A percentile compares a stretch with the other conserved stretches of the same genome.
Conservation (phyloP, 1,140 invertebrate species). For the Micrasema longulum region DNA sequence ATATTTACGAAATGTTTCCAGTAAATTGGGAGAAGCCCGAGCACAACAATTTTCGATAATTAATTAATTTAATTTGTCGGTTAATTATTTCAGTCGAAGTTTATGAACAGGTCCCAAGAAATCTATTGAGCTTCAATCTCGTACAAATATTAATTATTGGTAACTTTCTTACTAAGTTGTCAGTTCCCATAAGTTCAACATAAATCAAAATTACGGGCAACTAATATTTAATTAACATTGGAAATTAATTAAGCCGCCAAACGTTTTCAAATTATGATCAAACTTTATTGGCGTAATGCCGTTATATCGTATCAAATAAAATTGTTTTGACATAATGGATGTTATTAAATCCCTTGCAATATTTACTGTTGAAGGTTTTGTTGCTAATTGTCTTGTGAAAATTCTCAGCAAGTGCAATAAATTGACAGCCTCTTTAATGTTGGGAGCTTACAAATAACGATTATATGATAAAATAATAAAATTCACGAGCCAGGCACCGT, state of each 20-base stretch:
- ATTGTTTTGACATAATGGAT: no score
- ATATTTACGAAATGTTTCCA: constrained; percentile 1
- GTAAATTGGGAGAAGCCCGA: constrained; percentile 22
- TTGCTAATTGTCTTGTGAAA: no score
- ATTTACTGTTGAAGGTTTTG: no score
- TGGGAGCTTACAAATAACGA: no score
- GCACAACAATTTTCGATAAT: constrained; percentile 18
- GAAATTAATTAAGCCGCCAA: constrained; percentile 45
- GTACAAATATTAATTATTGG: constrained; percentile 31
- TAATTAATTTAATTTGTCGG: constrained; percentile 30
- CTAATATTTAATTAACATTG: constrained; percentile 47
- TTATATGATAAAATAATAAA: no score
- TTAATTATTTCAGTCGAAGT: constrained; percentile 18
- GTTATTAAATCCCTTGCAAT: no score
- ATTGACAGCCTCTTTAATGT: no score
- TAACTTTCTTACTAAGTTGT: constrained; percentile 23
- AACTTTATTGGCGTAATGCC: constrained; percentile 32
- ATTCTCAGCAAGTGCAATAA: no score
- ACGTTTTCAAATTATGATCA: constrained; percentile 38
- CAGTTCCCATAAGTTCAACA: constrained; percentile 22
- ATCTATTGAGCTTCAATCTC: constrained; percentile 21
- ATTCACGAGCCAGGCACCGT: no score
- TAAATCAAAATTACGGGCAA: constrained; percentile 28
- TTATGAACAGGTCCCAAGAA: constrained; percentile 18
- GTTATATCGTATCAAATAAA: no score